Evolutionary conservation across 1,140 invertebrate genomes (phyloP).

Genomic region (Psilanteris sp.): DNA sequence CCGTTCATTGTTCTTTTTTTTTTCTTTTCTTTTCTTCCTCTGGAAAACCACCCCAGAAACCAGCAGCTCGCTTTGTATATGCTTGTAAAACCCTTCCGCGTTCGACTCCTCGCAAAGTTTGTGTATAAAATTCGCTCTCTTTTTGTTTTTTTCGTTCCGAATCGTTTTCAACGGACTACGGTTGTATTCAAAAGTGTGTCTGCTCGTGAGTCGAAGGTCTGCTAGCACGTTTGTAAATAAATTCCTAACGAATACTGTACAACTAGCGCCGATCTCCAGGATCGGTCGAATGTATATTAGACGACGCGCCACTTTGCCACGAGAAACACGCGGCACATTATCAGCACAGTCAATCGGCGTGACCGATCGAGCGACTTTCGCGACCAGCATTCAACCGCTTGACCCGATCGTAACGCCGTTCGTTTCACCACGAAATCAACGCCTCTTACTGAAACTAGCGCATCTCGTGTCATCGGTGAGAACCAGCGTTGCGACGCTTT

Average conservation of each 20-base stretch:
- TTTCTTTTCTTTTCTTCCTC: no score
- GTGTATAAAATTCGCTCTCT: slow-evolving; percentile 33
- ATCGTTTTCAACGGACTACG: slow-evolving; percentile 36
- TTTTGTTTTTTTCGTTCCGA: slow-evolving; percentile 5
- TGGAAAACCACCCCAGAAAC: no score
- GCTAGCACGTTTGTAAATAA: slow-evolving; percentile 78
- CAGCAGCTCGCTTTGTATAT: slow-evolving; percentile 73
- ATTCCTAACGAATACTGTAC: slow-evolving; percentile 78
- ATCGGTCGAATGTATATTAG: slow-evolving; percentile 54
- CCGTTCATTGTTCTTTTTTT: slow-evolving; percentile 15
- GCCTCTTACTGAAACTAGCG: no score
- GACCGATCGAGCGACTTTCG: slow-evolving; percentile 24
- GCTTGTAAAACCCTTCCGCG: slow-evolving; percentile 21
- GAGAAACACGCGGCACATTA: slow-evolving; percentile 24
- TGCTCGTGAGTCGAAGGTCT: slow-evolving; percentile 67
- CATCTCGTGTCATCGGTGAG: no score
- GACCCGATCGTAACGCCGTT: no score
- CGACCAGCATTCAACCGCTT: no score
- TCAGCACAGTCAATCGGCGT: slow-evolving; percentile 49
- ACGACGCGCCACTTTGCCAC: slow-evolving; percentile 29
- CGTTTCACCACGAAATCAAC: no score
- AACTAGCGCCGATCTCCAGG: slow-evolving; percentile 66
- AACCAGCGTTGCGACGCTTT: no score
- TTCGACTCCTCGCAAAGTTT: slow-evolving; percentile 8
- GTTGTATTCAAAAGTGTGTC: slow-evolving; percentile 51